Evolutionary conservation across 1,140 invertebrate species (phyloP).

Genomic region (Dryas iulia): DNA sequence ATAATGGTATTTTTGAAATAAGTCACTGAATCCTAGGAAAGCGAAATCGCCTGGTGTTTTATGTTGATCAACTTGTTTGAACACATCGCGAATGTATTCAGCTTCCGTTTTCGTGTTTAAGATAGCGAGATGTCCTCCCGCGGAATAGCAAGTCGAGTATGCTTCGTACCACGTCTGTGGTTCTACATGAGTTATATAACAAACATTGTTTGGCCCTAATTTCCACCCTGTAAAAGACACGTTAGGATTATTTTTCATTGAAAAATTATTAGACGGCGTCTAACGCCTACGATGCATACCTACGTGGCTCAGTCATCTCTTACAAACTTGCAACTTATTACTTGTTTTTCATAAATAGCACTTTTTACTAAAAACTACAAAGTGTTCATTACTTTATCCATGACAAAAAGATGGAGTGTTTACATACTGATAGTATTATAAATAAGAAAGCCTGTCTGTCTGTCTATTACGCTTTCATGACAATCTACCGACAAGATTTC

Average conservation of each 20-base stretch:
- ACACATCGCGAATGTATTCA: constrained; percentile 42
- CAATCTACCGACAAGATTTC: too few species aligned
- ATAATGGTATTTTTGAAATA: constrained; percentile 53
- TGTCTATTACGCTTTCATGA: too few species aligned
- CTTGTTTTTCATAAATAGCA: too few species aligned
- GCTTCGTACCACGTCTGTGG: constrained; percentile 54
- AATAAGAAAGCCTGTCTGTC: too few species aligned
- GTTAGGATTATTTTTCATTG: neutral
- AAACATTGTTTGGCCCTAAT: constrained; percentile 42
- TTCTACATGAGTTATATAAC: constrained; percentile 49
- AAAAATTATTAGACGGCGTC: too few species aligned
- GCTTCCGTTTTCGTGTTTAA: constrained; percentile 40
- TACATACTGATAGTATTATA: too few species aligned
- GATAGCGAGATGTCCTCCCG: constrained; percentile 48
- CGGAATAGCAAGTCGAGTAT: constrained; percentile 45
- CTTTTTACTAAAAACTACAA: too few species aligned
- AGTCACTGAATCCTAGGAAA: constrained; percentile 60
- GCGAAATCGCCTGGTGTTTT: constrained; percentile 46
- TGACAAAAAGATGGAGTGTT: too few species aligned
- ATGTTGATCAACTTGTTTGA: constrained; percentile 44
- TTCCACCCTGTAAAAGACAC: constrained; percentile 41
- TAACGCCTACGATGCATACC: too few species aligned
- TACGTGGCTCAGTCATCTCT: too few species aligned
- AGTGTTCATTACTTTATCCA: too few species aligned
- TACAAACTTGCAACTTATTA: too few species aligned